phyloP scores from a whole-genome alignment of 2,888 invertebrate genomes.

The Hartigia nigra region DNA sequence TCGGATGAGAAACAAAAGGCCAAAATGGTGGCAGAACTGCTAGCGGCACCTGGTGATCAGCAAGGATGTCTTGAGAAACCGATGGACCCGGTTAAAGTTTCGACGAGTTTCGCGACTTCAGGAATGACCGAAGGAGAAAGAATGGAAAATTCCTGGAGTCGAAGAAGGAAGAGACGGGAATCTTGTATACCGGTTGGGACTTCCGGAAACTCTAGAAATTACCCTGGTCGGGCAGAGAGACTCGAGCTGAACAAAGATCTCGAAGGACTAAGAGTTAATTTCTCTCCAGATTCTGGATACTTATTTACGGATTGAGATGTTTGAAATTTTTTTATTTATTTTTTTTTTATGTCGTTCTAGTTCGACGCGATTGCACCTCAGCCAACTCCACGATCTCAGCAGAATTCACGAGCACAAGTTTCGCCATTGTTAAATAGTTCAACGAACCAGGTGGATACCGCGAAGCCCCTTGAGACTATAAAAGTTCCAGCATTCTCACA shows the following conservation, averaged over 20 bases:
- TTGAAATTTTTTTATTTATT: neutral
- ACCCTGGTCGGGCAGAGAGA: constrained; percentile 10
- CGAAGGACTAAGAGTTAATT: constrained; percentile 31
- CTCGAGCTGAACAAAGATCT: constrained; percentile 28
- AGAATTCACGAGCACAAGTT: constrained; percentile 7
- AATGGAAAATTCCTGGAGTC: constrained; percentile 29
- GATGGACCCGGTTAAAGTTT: constrained; percentile 41
- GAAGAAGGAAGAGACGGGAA: constrained; percentile 26
- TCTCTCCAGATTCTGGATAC: neutral
- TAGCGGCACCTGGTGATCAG: constrained; percentile 29
- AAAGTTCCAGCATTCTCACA: constrained; percentile 45
- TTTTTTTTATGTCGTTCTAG: constrained; percentile 14
- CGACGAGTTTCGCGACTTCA: constrained; percentile 26
- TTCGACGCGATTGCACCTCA: constrained; percentile 21
- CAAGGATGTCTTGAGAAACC: constrained; percentile 29
- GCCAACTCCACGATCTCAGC: constrained; percentile 16
- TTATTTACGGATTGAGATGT: neutral
- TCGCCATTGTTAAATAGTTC: constrained; percentile 14
- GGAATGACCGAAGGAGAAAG: constrained; percentile 22
- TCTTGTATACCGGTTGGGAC: constrained; percentile 6
- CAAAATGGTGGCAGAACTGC: constrained; percentile 47
- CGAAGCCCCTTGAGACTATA: constrained; percentile 40
- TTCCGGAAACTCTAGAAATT: neutral
- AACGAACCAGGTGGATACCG: constrained; percentile 21
- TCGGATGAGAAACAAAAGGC: constrained; percentile 41